Evolutionary conservation across 2,113 vertebrate species (phyloP).

Genomic region (Xerus inauris): DNA sequence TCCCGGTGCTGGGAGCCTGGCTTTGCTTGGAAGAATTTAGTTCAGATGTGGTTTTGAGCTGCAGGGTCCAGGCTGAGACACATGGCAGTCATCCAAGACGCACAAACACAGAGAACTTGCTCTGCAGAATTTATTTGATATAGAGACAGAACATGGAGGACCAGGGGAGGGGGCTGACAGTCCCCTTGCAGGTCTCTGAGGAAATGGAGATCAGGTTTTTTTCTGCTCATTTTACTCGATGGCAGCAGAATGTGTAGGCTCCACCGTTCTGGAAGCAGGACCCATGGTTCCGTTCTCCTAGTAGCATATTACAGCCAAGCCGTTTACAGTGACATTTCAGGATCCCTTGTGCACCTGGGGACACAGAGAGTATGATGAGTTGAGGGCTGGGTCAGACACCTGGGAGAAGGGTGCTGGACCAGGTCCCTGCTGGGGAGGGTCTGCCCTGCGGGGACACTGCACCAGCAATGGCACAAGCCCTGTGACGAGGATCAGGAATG

Average conservation of each 20-base stretch:
- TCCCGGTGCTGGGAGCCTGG: not conserved
- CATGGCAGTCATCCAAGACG: not conserved
- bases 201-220: not conserved
- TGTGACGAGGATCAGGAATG: not conserved
- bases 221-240: too few species aligned
- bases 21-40: too few species aligned
- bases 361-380: not conserved
- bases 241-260: too few species aligned
- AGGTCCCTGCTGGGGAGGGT: rapidly evolving
- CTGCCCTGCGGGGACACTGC: rapidly evolving
- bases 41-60: not conserved
- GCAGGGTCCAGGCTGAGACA: not conserved
- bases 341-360: not conserved
- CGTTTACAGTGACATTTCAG: too few species aligned
- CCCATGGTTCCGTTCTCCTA: too few species aligned
- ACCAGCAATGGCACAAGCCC: rapidly evolving
- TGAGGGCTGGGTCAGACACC: too few species aligned
- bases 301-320: too few species aligned
- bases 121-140: not conserved
- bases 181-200: rapidly evolving
- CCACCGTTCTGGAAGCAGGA: too few species aligned
- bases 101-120: not conserved
- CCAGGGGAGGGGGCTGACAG: rapidly evolving
- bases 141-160: not conserved
- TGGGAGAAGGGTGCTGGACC: not conserved